phyloP scores from a whole-genome alignment of 1,140 invertebrate genomes.

The Amyelois transitella region DNA sequence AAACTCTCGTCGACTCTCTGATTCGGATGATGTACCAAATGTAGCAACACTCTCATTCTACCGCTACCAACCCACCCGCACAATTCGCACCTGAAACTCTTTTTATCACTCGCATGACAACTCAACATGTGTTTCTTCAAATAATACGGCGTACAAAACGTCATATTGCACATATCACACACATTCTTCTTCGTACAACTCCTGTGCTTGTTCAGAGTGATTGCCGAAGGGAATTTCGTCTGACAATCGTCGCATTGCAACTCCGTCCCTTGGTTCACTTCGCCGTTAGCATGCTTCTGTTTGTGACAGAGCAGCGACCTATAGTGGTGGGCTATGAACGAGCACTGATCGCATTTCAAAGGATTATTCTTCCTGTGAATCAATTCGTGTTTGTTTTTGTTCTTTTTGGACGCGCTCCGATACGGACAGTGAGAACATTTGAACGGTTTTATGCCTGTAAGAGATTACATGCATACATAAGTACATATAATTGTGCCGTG shows the following conservation, averaged over 20 bases:
- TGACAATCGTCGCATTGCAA: not conserved
- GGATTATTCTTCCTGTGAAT: slow-evolving; percentile 53
- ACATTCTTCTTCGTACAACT: not conserved
- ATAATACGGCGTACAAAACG: not conserved
- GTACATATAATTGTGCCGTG: too few species aligned
- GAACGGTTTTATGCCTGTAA: slow-evolving; percentile 47
- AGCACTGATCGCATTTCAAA: slow-evolving; percentile 37
- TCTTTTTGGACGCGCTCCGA: slow-evolving; percentile 53
- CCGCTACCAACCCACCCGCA: too few species aligned
- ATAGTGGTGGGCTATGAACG: slow-evolving; percentile 38
- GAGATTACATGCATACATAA: not conserved
- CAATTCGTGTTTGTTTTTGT: slow-evolving; percentile 51
- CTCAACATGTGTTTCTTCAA: not conserved
- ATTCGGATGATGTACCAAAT: too few species aligned
- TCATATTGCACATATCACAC: not conserved
- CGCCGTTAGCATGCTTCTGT: slow-evolving; percentile 6
- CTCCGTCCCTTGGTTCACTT: not conserved
- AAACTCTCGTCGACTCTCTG: too few species aligned
- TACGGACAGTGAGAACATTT: slow-evolving; percentile 49
- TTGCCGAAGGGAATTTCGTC: not conserved
- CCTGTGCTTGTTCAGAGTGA: not conserved
- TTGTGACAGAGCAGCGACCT: slow-evolving; percentile 27
- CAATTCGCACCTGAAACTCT: too few species aligned
- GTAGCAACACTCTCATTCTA: too few species aligned
- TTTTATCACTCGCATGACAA: too few species aligned